phyloP scores from a whole-genome alignment of 2,113 vertebrate species.

The Ageneiosus marmoratus region DNA sequence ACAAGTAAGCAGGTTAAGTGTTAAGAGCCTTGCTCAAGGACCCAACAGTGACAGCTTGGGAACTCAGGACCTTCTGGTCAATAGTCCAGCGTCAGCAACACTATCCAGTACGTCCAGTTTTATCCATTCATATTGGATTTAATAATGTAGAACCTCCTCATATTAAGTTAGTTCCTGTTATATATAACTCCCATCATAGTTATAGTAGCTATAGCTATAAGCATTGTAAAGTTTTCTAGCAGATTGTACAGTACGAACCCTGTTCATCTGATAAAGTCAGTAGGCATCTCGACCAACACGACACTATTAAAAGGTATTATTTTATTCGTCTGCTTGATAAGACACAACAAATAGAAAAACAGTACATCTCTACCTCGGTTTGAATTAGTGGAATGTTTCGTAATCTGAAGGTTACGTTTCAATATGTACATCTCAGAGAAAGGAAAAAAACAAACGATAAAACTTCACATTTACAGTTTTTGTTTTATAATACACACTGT shows the following conservation, averaged over 20 bases:
- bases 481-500: constrained; percentile 25
- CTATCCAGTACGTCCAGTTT: no score
- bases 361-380: constrained; percentile 24
- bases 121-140: no score
- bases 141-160: no score
- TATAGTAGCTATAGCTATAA: no score
- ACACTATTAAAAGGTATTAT: neutral
- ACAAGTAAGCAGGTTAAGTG: no score
- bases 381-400: constrained; percentile 57
- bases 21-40: no score
- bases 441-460: no score
- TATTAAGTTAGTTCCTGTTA: no score
- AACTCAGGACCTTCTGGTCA: no score
- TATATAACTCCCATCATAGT: no score
- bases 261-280: neutral
- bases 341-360: constrained; percentile 28
- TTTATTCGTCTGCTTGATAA: constrained; percentile 20
- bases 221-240: neutral
- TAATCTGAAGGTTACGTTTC: constrained; percentile 26
- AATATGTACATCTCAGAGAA: constrained; percentile 60
- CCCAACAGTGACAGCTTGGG: no score
- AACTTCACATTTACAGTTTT: constrained; percentile 25
- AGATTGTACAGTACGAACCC: neutral
- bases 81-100: no score
- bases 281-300: neutral